These are phyloP conservation scores for Deroplatys truncata DNA, from an alignment of 2,888 invertebrate genomes.

Conservation along the genomic window DNA sequence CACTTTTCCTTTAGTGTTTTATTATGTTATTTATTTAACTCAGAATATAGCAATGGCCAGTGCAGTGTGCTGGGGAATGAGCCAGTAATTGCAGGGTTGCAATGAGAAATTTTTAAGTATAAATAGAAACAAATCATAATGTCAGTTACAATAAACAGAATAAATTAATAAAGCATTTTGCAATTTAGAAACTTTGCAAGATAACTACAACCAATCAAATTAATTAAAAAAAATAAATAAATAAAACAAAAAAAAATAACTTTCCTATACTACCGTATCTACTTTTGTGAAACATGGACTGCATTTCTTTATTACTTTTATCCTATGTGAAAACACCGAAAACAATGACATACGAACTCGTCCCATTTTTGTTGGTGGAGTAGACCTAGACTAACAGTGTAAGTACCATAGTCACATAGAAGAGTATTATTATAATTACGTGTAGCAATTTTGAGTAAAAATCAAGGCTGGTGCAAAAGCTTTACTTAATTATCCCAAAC, in stretches of 20 bases:
- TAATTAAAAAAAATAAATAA: background rate
- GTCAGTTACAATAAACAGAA: background rate
- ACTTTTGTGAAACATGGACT: conserved; percentile 20
- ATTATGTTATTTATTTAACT: background rate
- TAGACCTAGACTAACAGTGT: conserved; percentile 27
- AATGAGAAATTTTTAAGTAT: background rate
- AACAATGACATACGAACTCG: conserved; percentile 10
- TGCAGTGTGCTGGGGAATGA: conserved; percentile 1
- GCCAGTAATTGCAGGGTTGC: background rate
- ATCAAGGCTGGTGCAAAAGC: conserved; percentile 27
- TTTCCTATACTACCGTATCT: conserved; percentile 15
- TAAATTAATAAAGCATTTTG: background rate
- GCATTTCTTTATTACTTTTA: conserved; percentile 20
- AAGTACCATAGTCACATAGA: conserved; percentile 28
- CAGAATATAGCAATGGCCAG: background rate
- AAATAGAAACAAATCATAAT: background rate
- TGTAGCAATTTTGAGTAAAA: conserved; percentile 30
- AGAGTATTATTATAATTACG: conserved; percentile 27
- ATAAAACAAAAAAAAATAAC: background rate
- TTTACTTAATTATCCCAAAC: conserved; percentile 1
- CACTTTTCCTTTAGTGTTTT: background rate
- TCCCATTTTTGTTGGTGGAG: conserved; percentile 27
- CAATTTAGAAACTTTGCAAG: background rate
- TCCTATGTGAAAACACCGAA: conserved; percentile 17
- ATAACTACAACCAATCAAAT: conserved; percentile 13